Base-by-base conservation (phyloP, 2,888 invertebrate genomes). In the Tridacna gigas region DNA sequence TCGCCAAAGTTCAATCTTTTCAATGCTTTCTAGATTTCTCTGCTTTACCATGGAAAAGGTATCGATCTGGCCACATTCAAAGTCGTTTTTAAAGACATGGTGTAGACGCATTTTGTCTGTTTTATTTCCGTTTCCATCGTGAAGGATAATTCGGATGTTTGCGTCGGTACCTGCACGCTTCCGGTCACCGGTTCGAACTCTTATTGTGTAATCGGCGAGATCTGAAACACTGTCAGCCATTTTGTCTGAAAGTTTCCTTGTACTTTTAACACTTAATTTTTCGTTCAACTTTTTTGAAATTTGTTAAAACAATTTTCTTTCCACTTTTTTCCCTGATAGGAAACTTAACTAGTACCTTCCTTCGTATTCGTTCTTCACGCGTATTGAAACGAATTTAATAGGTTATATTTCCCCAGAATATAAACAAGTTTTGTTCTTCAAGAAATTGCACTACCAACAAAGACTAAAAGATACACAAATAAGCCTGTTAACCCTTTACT, bases 181-280 rank as follows among this genome's bases (percentile, higher is more conserved):
- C 48, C 94, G 91, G 89, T 95, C 95, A 0, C 95, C 95, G 0
- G 95, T 95, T 61, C 93, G 93, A 20, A 95, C 95, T 73, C 94
- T 93, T 15, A 95, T 90, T 65, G 88, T 81, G 74, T 89, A 91
- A 45, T 61, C 75, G n/a, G 75, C 63, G 15, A 61, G 28, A 0
- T 60, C 61, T 15, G 9, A 48, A 5, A n/a, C 37, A 37, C 45
- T 63, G 63, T n/a, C 20, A 1, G 67, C 67, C 67, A 67, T 67
- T 20, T 37, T 63, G 5, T 3, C 3, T 56, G 20, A 20, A 5
- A 56, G 56, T 15, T 5, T 20, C 18, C 20, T 56, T 56, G 20
- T 56, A 56, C 9, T 56, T 20, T 56, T 56, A 20, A 56, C 56
- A 56, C 56, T 20, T 20, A 56, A 3, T 56, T 56, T 56, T 15